These are phyloP conservation scores for Pegoplata infirma DNA, from an alignment of 2,888 invertebrate species.

Conservation along the genomic window DNA sequence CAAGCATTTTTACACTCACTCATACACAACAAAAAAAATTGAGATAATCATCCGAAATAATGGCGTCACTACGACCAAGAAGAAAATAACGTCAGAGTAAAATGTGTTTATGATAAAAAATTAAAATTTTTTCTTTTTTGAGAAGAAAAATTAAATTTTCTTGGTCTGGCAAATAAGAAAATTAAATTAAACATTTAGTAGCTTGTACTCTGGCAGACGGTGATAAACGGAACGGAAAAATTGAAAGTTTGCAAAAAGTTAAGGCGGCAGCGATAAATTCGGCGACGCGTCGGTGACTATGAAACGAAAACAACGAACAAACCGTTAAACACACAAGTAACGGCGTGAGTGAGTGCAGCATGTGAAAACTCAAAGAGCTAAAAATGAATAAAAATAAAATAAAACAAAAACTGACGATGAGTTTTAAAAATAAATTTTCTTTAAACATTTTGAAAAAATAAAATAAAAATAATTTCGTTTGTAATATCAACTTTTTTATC, in stretches of 20 bases:
- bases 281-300: constrained; percentile 23
- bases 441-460: constrained; percentile 18
- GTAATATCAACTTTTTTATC: constrained; percentile 12
- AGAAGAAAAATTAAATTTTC: constrained; percentile 7
- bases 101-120: constrained; percentile 6
- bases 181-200: constrained; percentile 52
- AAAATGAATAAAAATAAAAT: constrained; percentile 16
- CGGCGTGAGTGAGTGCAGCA: constrained; percentile 23
- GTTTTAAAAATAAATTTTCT: constrained; percentile 59
- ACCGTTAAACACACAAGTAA: constrained; percentile 16
- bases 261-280: constrained; percentile 14
- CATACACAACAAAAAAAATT: too few relatives aligned
- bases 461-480: constrained; percentile 23
- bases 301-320: constrained; percentile 27
- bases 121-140: constrained; percentile 9
- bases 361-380: constrained; percentile 20
- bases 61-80: constrained; percentile 37
- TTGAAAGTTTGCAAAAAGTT: neutral
- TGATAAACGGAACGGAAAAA: constrained; percentile 42
- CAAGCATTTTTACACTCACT: neutral
- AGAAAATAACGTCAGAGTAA: constrained; percentile 47
- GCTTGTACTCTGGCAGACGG: constrained; percentile 56
- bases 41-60: constrained; percentile 14
- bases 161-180: constrained; percentile 29
- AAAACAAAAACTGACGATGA: constrained; percentile 9